A percentile compares a stretch with the other conserved stretches of the same genome.
Evolutionary conservation across 1,140 invertebrate genomes (phyloP).

Genomic region (Pissodes strobi): DNA sequence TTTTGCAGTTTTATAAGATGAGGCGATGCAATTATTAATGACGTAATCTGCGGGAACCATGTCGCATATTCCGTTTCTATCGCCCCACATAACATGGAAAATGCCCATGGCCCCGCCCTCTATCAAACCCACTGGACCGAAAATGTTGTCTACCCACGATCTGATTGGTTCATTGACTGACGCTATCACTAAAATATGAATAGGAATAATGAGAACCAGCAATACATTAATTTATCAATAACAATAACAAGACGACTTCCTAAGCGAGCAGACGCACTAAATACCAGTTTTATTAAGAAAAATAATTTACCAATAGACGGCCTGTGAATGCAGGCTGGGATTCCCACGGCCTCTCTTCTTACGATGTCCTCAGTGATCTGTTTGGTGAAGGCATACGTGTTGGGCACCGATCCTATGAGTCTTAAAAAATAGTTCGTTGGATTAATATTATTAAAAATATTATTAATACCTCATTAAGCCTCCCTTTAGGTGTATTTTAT

Average conservation of each 20-base stretch:
- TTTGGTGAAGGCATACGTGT: constrained; percentile 70
- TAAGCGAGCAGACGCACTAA: not conserved
- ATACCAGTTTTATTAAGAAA: too few relatives aligned
- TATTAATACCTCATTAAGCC: constrained; percentile 24
- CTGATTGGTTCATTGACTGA: constrained; percentile 60
- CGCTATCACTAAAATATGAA: constrained; percentile 59
- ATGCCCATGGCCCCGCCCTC: constrained; percentile 65
- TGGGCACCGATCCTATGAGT: constrained; percentile 62
- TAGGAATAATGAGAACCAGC: not conserved
- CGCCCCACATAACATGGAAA: constrained; percentile 62
- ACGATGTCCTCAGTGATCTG: constrained; percentile 65
- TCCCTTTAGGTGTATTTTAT: constrained; percentile 65
- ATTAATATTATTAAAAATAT: not conserved
- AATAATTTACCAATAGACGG: constrained; percentile 74
- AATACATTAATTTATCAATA: not conserved
- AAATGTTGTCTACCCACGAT: constrained; percentile 79
- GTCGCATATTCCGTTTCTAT: constrained; percentile 62
- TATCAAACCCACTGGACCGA: constrained; percentile 68
- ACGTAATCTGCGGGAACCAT: constrained; percentile 73
- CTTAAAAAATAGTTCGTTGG: constrained; percentile 40
- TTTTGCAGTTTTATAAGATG: constrained; percentile 15
- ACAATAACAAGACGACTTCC: not conserved
- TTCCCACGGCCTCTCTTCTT: constrained; percentile 50
- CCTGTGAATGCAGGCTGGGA: constrained; percentile 73
- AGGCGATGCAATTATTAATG: constrained; percentile 69